Base-by-base conservation (phyloP, 2,888 invertebrate species). In the Dyspetes luteomarginatus region DNA sequence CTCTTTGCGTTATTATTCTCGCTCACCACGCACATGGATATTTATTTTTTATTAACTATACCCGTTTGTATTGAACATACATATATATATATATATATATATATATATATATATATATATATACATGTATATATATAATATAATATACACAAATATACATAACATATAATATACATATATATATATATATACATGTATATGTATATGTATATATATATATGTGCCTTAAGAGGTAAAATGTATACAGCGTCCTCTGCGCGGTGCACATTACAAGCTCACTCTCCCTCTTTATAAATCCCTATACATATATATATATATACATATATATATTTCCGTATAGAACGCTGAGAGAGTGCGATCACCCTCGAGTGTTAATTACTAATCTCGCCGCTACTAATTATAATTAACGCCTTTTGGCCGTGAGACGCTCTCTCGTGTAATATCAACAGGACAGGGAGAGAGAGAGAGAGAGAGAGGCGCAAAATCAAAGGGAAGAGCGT, bases 351-450 rank as follows among this genome's bases (percentile, higher is more conserved):
- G 69, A 79, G 74, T 83, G 86, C 89, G 89, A 89, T 90, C 89
- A 89, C 87, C 89, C 88, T 87, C 89, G 87, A 90, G 89, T 90
- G 90, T 89, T 91, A 90, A 91, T 91, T 91, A 90, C 90, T 90
- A 91, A 91, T 90, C 89, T 89, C 88, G 86, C 87, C 86, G 89
- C 89, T 89, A 88, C 90, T 91, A 90, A 91, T 91, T 91, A 91
- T 91, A 91, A 91, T 91, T 90, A 91, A 90, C 89, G 90, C 89
- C 89, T 90, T 88, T 89, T 88, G 88, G 85, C 69, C 83, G 80
- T 78, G 83, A 82, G 80, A 73, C 73, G 72, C 22, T 74, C 60
- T 67, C 56, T 75, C 76, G 77, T 77, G 80, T 76, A 75, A 69
- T 78, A 52, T 64, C 62, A 65, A 77, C 36, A 52, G 41, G 65